phyloP scores from a whole-genome alignment of 1,140 invertebrate genomes.

The Eufriesea mexicana region DNA sequence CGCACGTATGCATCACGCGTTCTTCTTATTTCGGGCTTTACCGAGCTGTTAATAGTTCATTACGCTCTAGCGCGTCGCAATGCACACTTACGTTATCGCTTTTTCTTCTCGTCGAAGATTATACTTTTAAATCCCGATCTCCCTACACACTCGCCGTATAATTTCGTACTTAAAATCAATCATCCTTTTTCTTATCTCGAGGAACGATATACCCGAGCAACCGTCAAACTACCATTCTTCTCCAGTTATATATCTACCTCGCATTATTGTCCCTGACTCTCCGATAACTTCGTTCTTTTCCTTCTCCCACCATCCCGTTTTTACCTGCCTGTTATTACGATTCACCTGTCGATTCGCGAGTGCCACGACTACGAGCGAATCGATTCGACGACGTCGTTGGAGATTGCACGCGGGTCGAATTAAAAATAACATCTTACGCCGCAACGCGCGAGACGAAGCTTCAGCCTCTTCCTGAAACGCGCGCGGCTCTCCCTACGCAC shows the following conservation, averaged over 20 bases:
- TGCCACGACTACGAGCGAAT: background rate
- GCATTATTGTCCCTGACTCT: too few species aligned
- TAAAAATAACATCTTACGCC: conserved; percentile 18
- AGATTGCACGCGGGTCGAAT: background rate
- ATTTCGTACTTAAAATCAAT: background rate
- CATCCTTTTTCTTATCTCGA: background rate
- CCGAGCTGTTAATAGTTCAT: background rate
- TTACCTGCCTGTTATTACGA: too few species aligned
- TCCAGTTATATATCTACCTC: too few species aligned
- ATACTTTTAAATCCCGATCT: background rate
- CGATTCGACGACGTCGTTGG: conserved; percentile 14
- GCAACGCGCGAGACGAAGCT: conserved; percentile 17
- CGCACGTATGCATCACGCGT: background rate
- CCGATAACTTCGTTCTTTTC: too few species aligned
- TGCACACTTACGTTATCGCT: background rate
- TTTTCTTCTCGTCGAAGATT: background rate
- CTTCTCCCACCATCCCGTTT: too few species aligned
- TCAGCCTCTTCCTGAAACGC: conserved; percentile 24
- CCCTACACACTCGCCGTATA: background rate
- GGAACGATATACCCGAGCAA: too few species aligned
- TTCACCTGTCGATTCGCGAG: too few species aligned
- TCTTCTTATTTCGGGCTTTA: background rate
- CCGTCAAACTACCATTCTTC: too few species aligned
- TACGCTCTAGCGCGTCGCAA: background rate
- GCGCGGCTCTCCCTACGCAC: conserved; percentile 11